Conservation (phyloP, 2,888 invertebrate genomes). For the Ophioninae sp. region DNA sequence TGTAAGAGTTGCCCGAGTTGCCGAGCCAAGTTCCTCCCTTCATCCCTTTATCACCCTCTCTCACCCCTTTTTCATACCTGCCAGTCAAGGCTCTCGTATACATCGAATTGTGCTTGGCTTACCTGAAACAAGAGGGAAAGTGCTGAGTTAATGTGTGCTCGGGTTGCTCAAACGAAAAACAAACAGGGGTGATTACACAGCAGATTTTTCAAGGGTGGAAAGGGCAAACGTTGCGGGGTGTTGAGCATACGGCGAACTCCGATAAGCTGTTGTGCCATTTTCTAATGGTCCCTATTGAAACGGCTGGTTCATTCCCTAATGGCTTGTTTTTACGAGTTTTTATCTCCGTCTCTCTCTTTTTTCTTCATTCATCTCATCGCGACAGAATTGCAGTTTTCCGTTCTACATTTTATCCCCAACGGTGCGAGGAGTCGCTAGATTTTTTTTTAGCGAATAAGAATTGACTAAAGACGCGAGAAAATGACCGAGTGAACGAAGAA, state of each 20-base stretch:
- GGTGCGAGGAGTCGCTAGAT: conserved; percentile 5
- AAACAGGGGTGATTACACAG: conserved; percentile 52
- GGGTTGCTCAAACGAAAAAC: conserved; percentile 49
- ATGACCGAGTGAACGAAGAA: conserved; percentile 55
- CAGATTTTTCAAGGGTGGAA: conserved; percentile 42
- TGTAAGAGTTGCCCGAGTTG: conserved; percentile 64
- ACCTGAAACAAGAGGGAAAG: conserved; percentile 76
- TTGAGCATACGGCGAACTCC: background rate
- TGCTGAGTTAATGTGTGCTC: conserved; percentile 64
- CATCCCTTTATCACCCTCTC: conserved; percentile 15
- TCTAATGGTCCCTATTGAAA: too few species aligned
- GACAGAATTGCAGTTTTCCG: background rate
- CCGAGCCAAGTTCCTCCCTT: conserved; percentile 47
- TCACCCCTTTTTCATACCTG: background rate
- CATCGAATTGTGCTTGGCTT: conserved; percentile 68
- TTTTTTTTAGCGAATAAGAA: conserved; percentile 53
- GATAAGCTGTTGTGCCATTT: background rate
- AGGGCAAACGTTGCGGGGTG: background rate
- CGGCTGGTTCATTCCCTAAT: too few species aligned
- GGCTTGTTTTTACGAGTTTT: too few species aligned
- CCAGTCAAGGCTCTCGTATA: conserved; percentile 29
- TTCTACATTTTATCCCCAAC: conserved; percentile 5
- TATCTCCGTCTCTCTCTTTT: background rate
- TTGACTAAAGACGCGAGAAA: conserved; percentile 55
- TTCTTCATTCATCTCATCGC: background rate